Evolutionary conservation across 2,888 invertebrate species (phyloP).

Genomic region (Erannis defoliaria): DNA sequence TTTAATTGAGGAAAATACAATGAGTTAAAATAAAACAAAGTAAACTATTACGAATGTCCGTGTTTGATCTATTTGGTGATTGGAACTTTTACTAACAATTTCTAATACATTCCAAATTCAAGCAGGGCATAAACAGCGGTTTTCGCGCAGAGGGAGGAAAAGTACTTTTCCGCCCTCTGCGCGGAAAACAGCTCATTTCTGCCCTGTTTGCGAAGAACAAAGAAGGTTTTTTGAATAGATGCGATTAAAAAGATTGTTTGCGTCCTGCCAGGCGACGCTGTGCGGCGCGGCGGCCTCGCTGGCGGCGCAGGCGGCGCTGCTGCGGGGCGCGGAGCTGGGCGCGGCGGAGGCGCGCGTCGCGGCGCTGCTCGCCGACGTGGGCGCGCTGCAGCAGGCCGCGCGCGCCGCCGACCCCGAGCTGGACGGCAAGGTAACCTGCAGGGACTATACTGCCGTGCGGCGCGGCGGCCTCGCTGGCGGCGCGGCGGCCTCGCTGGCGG

Average conservation of each 20-base stretch:
- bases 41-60: too few species aligned
- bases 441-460: too few species aligned
- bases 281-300: constrained; percentile 92
- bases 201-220: neutral
- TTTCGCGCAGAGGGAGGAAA: too few species aligned
- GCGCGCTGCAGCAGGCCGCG: constrained; percentile 88
- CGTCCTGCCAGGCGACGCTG: constrained; percentile 64
- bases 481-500: too few species aligned
- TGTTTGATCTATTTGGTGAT: too few species aligned
- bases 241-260: neutral
- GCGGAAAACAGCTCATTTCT: too few species aligned
- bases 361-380: constrained; percentile 92
- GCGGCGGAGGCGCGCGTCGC: constrained; percentile 93
- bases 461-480: constrained; percentile 87
- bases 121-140: too few species aligned
- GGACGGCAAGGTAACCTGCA: constrained; percentile 89
- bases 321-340: constrained; percentile 94
- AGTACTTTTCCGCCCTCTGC: too few species aligned
- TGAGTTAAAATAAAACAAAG: too few species aligned
- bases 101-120: too few species aligned
- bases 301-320: constrained; percentile 91
- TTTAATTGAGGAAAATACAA: too few species aligned
- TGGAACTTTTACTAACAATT: too few species aligned
- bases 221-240: neutral
- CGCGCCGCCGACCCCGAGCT: constrained; percentile 87